A percentile compares a stretch with the other conserved stretches of the same genome.
These are phyloP conservation scores for Byasa hedistus DNA, from an alignment of 2,888 invertebrate genomes.

Conservation along the genomic window DNA sequence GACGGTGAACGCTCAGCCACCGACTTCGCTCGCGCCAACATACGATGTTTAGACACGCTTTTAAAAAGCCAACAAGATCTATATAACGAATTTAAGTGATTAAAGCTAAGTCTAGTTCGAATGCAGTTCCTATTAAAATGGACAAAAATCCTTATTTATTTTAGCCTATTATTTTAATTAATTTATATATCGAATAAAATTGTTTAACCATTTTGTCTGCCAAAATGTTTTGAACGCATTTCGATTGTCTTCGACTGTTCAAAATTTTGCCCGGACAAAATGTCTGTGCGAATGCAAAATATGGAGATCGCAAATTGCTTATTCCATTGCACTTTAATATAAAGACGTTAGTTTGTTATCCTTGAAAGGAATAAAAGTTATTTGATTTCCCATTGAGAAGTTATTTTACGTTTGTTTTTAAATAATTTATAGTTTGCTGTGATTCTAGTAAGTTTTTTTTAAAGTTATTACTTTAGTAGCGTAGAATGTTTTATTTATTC, in stretches of 20 bases:
- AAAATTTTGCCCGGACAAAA: constrained; percentile 10
- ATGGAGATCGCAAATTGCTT: constrained; percentile 17
- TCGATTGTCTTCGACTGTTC: not conserved
- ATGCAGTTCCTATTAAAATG: constrained; percentile 61
- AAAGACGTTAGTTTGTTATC: constrained; percentile 24
- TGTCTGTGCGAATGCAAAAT: no score
- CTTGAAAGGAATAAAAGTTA: constrained; percentile 28
- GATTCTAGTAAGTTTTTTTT: constrained; percentile 36
- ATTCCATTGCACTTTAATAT: constrained; percentile 18
- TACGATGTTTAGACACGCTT: constrained; percentile 42
- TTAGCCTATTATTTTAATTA: not conserved
- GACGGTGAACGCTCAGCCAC: constrained; percentile 46
- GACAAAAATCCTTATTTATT: constrained; percentile 38
- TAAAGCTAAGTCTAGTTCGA: constrained; percentile 50
- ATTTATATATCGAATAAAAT: not conserved
- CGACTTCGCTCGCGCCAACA: constrained; percentile 40
- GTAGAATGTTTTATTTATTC: constrained; percentile 30
- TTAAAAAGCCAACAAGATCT: constrained; percentile 34
- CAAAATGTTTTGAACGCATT: not conserved
- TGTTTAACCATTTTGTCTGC: constrained; percentile 8
- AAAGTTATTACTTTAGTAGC: constrained; percentile 39
- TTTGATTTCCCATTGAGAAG: constrained; percentile 30
- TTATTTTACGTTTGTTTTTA: constrained; percentile 28
- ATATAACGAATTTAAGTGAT: constrained; percentile 62
- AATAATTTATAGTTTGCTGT: constrained; percentile 38